Evolutionary conservation across 2,797 vertebrate genomes (phyloP), one percentile per base, ranked within the genome.

Genomic region (Microctenopoma stevenorrisi): DNA sequence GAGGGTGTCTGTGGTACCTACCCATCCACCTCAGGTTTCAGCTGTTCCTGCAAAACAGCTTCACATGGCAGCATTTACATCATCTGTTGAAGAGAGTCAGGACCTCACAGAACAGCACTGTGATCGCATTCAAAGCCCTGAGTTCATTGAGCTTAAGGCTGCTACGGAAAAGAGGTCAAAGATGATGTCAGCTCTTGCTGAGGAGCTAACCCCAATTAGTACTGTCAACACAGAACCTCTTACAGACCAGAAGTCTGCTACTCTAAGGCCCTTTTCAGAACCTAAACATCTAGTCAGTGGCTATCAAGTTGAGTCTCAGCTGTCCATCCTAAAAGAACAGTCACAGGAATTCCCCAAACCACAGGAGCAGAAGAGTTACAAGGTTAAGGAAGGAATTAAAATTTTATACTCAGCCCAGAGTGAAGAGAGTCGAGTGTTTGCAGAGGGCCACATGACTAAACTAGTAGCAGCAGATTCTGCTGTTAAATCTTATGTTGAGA

Each of bases 51-150:
- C 63, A 0, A 94, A 91, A 73, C 94, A 95, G 86, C 86, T 94
- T 33, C 92, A 93, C 43, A 79, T 71, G 74, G 90, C 93, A 22
- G 83, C 93, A 0, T 93, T 95, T 74, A 92, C 92, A 1, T 93
- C 93, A 0, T 90, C 92, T 43, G 87, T 95, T 1, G 90, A 93
- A 69, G 94, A 95, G 81, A 94, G 86, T 16, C 91, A 90, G 73
- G 92, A 91, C 51, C 81, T 96, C 42, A 92, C 80, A 15, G 95
- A 95, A 84, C 94, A 95, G 70, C 94, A 95, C 79, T 90, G 86
- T 28, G 91, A 94, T 60, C 91, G 90, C 7, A 94, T 96, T 58
- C 85, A 89, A 76, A 94, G 93, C 68, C 93, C 93, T 2, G 92
- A 94, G 60, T 65, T 92, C 25, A 69, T 88, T n/a, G 82, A 91